These are phyloP conservation scores for Isotomurus palustris DNA, from an alignment of 2,888 invertebrate genomes.

Conservation along the genomic window DNA sequence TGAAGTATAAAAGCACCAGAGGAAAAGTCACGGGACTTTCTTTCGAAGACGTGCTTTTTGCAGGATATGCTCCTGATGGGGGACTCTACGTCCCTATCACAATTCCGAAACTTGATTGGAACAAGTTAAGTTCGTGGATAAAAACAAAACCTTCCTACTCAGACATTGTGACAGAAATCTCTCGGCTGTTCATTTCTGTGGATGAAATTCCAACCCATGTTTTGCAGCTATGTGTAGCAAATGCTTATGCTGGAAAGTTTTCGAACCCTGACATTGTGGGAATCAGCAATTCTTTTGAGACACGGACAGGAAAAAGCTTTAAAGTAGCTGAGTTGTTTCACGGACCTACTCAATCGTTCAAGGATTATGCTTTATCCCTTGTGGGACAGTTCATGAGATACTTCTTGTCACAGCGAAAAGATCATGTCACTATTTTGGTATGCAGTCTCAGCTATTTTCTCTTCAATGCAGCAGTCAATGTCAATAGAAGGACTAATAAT, in stretches of 20 bases:
- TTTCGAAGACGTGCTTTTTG: slow-evolving; percentile 41
- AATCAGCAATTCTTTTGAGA: neutral
- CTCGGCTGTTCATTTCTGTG: slow-evolving; percentile 49
- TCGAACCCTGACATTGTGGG: slow-evolving; percentile 14
- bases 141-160: slow-evolving; percentile 47
- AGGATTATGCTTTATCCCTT: slow-evolving; percentile 52
- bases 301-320: slow-evolving; percentile 47
- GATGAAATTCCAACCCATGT: slow-evolving; percentile 50
- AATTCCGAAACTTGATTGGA: slow-evolving; percentile 47
- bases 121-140: slow-evolving; percentile 48
- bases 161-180: slow-evolving; percentile 49
- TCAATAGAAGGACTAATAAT: neutral
- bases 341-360: slow-evolving; percentile 53
- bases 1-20: slow-evolving; percentile 50
- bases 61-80: slow-evolving; percentile 52
- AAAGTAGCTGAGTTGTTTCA: slow-evolving; percentile 53
- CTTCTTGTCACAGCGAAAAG: slow-evolving; percentile 49
- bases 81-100: slow-evolving; percentile 51
- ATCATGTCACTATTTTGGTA: slow-evolving; percentile 49
- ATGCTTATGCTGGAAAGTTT: slow-evolving; percentile 27
- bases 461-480: neutral
- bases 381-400: slow-evolving; percentile 51
- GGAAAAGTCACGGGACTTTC: slow-evolving; percentile 46
- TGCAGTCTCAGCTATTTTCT: neutral
- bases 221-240: slow-evolving; percentile 46